Percentiles rank a stretch among this genome's conserved stretches.
These are phyloP conservation scores for Scatophagus argus DNA, from an alignment of 2,113 vertebrate species.

Conservation along the genomic window DNA sequence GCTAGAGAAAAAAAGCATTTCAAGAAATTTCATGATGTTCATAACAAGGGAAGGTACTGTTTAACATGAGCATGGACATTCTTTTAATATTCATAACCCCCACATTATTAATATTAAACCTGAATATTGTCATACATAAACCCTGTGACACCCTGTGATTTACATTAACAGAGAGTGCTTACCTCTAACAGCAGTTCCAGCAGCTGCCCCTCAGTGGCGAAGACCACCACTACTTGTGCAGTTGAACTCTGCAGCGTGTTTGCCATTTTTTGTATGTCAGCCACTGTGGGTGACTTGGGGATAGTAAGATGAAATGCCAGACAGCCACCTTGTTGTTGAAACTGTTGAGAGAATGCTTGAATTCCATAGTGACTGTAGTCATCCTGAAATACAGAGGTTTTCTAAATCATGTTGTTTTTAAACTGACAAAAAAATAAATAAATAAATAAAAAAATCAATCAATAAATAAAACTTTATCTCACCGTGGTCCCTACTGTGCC, in stretches of 20 bases:
- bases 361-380: constrained; percentile 85
- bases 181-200: constrained; percentile 76
- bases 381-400: constrained; percentile 59
- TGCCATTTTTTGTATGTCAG: constrained; percentile 67
- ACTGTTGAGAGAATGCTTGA: constrained; percentile 79
- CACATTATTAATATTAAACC: neutral
- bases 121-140: neutral
- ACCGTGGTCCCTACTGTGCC: constrained; percentile 80
- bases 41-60: neutral
- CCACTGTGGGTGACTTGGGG: constrained; percentile 66
- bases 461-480: too few species aligned
- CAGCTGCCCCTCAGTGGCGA: constrained; percentile 81
- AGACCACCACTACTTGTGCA: constrained; percentile 79
- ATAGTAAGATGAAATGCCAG: constrained; percentile 76
- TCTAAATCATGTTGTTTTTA: neutral
- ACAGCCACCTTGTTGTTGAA: constrained; percentile 75
- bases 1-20: constrained; percentile 29
- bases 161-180: neutral
- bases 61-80: neutral
- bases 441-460: too few species aligned
- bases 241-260: constrained; percentile 74
- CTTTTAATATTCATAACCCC: neutral
- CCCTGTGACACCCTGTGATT: neutral
- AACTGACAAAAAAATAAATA: too few species aligned
- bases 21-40: neutral